Percentiles rank a stretch among this genome's conserved stretches.
phyloP scores from a whole-genome alignment of 2,113 vertebrate genomes.

The Romanogobio albipinnatus region DNA sequence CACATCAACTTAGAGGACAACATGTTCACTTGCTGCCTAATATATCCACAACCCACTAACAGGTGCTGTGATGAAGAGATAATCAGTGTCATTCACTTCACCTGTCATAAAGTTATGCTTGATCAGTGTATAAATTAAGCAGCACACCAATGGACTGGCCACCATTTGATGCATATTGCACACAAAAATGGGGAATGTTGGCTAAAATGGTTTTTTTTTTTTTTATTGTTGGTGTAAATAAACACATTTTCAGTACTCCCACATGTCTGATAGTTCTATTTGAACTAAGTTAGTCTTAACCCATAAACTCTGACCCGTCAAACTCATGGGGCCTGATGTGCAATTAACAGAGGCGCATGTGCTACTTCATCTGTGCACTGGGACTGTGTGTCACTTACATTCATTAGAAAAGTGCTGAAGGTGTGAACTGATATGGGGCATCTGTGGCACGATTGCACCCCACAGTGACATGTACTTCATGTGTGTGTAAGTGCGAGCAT shows the following conservation, averaged over 20 bases:
- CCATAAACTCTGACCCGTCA: not conserved
- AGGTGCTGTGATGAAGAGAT: too few relatives aligned
- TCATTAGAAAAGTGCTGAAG: conserved; percentile 40
- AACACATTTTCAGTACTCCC: too few relatives aligned
- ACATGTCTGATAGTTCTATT: not conserved
- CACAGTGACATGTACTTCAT: conserved; percentile 9
- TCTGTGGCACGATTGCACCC: conserved; percentile 33
- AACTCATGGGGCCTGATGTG: not conserved
- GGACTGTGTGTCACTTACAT: conserved; percentile 30
- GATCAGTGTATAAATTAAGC: too few relatives aligned
- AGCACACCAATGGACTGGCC: not conserved
- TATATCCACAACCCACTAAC: too few relatives aligned
- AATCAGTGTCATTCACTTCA: too few relatives aligned
- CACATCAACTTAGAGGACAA: too few relatives aligned
- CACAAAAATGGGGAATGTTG: too few relatives aligned
- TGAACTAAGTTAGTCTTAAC: not conserved
- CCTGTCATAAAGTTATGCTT: too few relatives aligned
- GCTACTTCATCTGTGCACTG: not conserved
- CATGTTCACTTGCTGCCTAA: too few relatives aligned
- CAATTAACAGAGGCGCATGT: not conserved
- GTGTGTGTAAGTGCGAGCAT: conserved; percentile 29
- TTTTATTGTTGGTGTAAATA: too few relatives aligned
- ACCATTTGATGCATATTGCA: not conserved
- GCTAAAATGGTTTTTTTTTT: too few relatives aligned
- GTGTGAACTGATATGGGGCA: conserved; percentile 34